phyloP scores from a whole-genome alignment of 2,113 vertebrate genomes.

The Prolemur simus region DNA sequence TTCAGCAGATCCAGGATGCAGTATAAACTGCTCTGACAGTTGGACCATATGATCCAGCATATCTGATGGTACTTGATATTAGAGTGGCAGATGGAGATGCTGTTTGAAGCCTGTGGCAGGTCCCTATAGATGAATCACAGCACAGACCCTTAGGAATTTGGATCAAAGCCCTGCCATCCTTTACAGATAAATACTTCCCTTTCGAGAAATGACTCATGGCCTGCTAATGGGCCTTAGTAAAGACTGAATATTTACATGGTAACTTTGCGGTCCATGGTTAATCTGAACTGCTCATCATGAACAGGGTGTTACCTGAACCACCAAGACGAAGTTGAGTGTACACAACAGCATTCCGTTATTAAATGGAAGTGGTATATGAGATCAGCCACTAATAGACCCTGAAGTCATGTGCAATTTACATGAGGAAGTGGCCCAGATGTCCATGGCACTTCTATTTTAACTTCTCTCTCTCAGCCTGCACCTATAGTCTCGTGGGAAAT shows the following conservation, averaged over 20 bases:
- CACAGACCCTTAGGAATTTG: not conserved
- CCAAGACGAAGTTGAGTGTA: not conserved
- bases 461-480: not conserved
- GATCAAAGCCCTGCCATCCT: not conserved
- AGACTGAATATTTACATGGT: not conserved
- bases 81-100: not conserved
- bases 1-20: not conserved
- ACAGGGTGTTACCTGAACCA: not conserved
- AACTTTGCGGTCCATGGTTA: no score
- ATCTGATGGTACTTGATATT: no score
- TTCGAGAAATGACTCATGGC: not conserved
- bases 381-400: no score
- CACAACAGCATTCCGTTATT: not conserved
- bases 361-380: not conserved
- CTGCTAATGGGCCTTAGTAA: not conserved
- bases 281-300: not conserved
- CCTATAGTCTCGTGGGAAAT: not conserved
- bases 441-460: not conserved
- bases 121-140: not conserved
- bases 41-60: not conserved
- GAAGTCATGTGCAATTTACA: not conserved
- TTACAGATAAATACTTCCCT: not conserved
- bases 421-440: not conserved
- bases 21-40: not conserved
- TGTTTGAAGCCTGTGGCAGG: not conserved